Evolutionary conservation across 2,113 vertebrate genomes (phyloP).

Genomic region (Pimephales promelas): DNA sequence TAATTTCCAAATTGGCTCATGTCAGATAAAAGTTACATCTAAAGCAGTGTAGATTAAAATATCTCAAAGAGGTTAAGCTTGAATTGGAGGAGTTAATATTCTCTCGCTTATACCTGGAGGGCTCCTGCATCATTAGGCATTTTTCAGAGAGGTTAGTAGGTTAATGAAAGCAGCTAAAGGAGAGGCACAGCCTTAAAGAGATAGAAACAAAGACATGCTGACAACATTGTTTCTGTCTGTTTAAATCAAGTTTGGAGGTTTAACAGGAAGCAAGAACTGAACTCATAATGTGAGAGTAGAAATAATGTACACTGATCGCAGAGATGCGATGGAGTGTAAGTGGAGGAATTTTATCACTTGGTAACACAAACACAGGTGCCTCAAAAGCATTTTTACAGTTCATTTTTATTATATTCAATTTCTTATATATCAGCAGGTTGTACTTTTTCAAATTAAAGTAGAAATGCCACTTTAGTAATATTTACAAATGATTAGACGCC

Average conservation of each 20-base stretch:
- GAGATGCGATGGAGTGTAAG: neutral
- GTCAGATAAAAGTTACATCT: neutral
- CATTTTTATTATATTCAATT: too few species aligned
- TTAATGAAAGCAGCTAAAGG: conserved; percentile 6
- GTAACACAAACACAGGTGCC: neutral
- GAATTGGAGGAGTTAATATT: neutral
- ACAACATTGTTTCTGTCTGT: neutral
- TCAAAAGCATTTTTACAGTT: too few species aligned
- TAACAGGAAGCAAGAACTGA: neutral
- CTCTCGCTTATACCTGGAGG: neutral
- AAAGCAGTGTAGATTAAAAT: neutral
- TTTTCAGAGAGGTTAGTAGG: conserved; percentile 1
- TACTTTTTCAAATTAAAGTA: neutral
- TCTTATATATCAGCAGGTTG: too few species aligned
- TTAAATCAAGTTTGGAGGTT: conserved; percentile 24
- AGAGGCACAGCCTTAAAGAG: conserved; percentile 18
- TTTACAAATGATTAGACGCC: neutral
- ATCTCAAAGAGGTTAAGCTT: conserved; percentile 1
- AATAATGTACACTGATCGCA: neutral
- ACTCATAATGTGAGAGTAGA: too few species aligned
- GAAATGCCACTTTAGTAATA: neutral
- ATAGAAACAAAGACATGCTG: conserved; percentile 3
- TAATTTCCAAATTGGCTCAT: neutral
- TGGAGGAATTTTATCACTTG: neutral
- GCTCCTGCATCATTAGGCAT: conserved; percentile 3